A percentile compares a stretch with the other conserved stretches of the same genome.
These are phyloP conservation scores for Wasmannia auropunctata DNA, from an alignment of 1,140 invertebrate genomes.

Conservation along the genomic window DNA sequence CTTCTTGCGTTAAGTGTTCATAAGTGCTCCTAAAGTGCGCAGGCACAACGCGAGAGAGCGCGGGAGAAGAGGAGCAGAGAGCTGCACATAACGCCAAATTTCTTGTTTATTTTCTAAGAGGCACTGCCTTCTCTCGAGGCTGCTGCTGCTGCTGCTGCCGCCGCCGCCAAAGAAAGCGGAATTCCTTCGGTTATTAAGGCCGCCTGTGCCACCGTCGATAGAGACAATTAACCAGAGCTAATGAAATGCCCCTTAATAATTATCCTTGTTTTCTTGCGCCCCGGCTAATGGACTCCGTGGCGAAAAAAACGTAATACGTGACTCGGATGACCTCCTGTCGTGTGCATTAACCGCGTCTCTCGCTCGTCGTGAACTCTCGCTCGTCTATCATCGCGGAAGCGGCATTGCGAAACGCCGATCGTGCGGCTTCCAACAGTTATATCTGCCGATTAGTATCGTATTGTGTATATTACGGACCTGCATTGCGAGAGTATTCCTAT, in stretches of 20 bases:
- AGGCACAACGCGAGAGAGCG: background rate
- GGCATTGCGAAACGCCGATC: background rate
- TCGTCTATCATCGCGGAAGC: background rate
- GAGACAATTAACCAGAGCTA: slow-evolving; percentile 82
- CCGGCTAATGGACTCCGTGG: slow-evolving; percentile 31
- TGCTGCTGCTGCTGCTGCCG: too few species aligned
- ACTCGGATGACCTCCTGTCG: background rate
- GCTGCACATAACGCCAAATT: slow-evolving; percentile 64
- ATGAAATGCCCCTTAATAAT: slow-evolving; percentile 78
- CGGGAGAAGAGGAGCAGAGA: slow-evolving; percentile 20
- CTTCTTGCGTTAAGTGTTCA: slow-evolving; percentile 47
- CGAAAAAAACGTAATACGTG: slow-evolving; percentile 60
- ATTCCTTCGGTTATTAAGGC: slow-evolving; percentile 78
- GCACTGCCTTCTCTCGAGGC: slow-evolving; percentile 20
- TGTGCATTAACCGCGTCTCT: background rate
- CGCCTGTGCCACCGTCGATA: slow-evolving; percentile 74
- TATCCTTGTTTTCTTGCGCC: slow-evolving; percentile 57
- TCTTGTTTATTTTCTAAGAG: slow-evolving; percentile 63
- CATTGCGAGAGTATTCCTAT: background rate
- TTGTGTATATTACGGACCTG: background rate
- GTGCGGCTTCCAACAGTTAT: background rate
- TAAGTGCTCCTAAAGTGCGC: slow-evolving; percentile 53
- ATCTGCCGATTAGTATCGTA: background rate
- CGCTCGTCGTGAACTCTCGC: background rate
- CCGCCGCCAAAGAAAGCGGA: slow-evolving; percentile 71